Conservation (phyloP, 2,888 invertebrate genomes). For the Adela reaumurella region DNA sequence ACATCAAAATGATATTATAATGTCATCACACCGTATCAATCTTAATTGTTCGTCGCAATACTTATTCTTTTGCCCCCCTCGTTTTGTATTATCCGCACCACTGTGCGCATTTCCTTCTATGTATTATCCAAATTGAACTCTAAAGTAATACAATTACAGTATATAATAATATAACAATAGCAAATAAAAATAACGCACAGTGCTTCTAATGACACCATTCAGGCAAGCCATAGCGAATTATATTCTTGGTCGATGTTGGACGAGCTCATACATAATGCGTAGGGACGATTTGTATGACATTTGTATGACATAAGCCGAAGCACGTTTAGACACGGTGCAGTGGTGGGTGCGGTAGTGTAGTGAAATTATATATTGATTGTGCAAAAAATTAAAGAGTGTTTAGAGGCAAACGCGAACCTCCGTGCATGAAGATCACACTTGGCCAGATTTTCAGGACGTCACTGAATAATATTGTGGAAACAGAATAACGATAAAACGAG, state of each 20-base stretch:
- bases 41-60: constrained; percentile 24
- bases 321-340: neutral
- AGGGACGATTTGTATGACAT: constrained; percentile 7
- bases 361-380: constrained; percentile 18
- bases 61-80: constrained; percentile 5
- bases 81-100: constrained; percentile 2
- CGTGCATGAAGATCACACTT: no score
- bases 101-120: neutral
- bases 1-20: constrained; percentile 33
- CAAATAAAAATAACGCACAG: constrained; percentile 16
- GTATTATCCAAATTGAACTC: neutral
- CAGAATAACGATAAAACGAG: no score
- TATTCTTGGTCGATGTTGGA: constrained; percentile 8
- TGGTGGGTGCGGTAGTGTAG: constrained; percentile 26
- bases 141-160: neutral
- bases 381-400: constrained; percentile 8
- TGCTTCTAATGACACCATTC: constrained; percentile 23
- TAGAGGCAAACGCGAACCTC: no score
- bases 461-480: no score
- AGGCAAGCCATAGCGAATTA: constrained; percentile 16
- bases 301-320: constrained; percentile 3
- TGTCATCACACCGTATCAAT: constrained; percentile 40
- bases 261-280: constrained; percentile 10
- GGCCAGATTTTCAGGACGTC: no score
- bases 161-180: neutral